Evolutionary conservation across 2,888 invertebrate genomes (phyloP).

Genomic region (Incurvaria masculella): DNA sequence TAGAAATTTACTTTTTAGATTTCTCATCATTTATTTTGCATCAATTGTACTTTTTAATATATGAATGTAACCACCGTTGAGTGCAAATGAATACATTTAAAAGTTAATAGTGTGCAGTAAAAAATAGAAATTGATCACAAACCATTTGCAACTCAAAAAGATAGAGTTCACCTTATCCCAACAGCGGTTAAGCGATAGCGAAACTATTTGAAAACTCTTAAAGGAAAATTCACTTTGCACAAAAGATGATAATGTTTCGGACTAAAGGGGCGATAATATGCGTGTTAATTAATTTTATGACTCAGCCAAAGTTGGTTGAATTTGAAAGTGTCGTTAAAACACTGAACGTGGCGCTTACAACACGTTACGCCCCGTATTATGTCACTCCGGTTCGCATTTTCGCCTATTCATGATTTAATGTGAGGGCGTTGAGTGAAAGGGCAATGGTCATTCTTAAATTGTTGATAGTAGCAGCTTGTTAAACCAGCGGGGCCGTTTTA

Average conservation of each 20-base stretch:
- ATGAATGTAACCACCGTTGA: too few relatives aligned
- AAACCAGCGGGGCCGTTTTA: too few relatives aligned
- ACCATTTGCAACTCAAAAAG: too few relatives aligned
- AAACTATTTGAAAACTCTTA: slow-evolving; percentile 18
- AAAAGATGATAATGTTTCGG: slow-evolving; percentile 11
- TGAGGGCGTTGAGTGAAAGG: background rate
- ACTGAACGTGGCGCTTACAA: background rate
- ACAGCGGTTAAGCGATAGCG: background rate
- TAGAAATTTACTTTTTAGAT: too few relatives aligned
- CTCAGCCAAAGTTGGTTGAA: background rate
- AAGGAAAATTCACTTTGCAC: slow-evolving; percentile 17
- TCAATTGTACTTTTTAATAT: too few relatives aligned
- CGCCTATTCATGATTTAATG: background rate
- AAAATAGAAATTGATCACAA: too few relatives aligned
- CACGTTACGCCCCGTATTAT: background rate
- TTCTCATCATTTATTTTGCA: too few relatives aligned
- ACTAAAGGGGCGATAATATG: background rate
- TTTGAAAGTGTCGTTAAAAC: background rate
- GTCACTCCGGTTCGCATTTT: background rate
- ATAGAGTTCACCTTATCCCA: too few relatives aligned
- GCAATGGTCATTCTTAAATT: too few relatives aligned
- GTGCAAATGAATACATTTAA: too few relatives aligned
- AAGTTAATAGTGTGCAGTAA: too few relatives aligned
- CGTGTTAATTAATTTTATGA: background rate
- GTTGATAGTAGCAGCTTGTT: too few relatives aligned